Conservation (phyloP, 2,113 vertebrate species). For the Grammomys surdaster region DNA sequence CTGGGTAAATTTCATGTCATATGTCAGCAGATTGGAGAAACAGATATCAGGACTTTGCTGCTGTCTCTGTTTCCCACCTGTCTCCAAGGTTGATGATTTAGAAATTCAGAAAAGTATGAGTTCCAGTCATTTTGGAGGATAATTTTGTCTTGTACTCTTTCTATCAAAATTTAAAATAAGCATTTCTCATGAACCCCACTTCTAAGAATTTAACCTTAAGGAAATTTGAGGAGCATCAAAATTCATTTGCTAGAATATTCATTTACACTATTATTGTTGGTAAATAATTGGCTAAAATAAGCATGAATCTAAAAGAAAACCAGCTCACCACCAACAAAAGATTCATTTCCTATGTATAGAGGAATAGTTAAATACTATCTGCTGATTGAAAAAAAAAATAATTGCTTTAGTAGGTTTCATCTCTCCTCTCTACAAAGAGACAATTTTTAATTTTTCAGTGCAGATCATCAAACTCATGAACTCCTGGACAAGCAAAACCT, state of each 20-base stretch:
- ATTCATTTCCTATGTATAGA: background rate
- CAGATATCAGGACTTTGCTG: background rate
- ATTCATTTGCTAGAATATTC: background rate
- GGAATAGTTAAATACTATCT: conserved; percentile 50
- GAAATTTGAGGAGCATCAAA: conserved; percentile 48
- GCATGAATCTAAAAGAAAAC: background rate
- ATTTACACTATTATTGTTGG: conserved; percentile 42
- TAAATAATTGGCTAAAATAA: conserved; percentile 38
- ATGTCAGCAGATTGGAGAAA: conserved; percentile 14
- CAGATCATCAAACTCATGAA: background rate
- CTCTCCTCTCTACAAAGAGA: conserved; percentile 36
- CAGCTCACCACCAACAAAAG: background rate
- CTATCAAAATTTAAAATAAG: conserved; percentile 44
- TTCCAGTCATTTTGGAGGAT: background rate
- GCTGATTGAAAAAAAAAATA: background rate
- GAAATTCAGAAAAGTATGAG: conserved; percentile 12
- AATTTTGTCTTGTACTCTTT: conserved; percentile 30
- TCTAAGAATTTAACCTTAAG: conserved; percentile 43
- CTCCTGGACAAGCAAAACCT: background rate
- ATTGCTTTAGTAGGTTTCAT: conserved; percentile 49
- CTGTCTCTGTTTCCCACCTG: background rate
- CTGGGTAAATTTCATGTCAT: conserved; percentile 33
- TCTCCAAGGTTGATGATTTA: background rate
- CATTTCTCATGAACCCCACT: conserved; percentile 48
- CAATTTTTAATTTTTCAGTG: background rate